phyloP scores from a whole-genome alignment of 1,140 invertebrate species.

The Macrobrachium rosenbergii region DNA sequence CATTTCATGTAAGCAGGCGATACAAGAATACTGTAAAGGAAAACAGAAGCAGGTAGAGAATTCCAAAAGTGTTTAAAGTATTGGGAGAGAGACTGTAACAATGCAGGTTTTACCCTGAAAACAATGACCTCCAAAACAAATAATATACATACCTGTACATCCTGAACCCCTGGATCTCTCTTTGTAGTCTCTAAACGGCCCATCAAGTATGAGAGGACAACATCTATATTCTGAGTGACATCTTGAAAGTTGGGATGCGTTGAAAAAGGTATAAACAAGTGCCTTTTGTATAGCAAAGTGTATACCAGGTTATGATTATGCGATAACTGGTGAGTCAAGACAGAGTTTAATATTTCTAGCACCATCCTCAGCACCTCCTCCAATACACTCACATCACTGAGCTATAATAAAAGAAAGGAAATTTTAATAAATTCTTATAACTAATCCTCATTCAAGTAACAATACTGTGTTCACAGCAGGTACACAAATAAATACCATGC shows the following conservation, averaged over 20 bases:
- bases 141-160: slow-evolving; percentile 48
- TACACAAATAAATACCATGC: too few relatives aligned
- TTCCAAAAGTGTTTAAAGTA: too few relatives aligned
- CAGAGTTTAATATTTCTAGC: slow-evolving; percentile 96
- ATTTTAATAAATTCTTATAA: neutral
- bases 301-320: slow-evolving; percentile 97
- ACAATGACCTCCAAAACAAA: too few relatives aligned
- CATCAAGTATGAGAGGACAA: slow-evolving; percentile 76
- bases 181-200: slow-evolving; percentile 60
- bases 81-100: too few relatives aligned
- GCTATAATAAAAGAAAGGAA: slow-evolving; percentile 25
- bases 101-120: too few relatives aligned
- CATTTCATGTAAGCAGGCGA: too few relatives aligned
- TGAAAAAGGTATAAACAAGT: slow-evolving; percentile 89
- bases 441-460: too few relatives aligned
- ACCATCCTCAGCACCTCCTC: slow-evolving; percentile 98
- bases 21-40: too few relatives aligned
- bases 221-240: slow-evolving; percentile 96
- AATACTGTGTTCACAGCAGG: too few relatives aligned
- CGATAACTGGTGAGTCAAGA: slow-evolving; percentile 86
- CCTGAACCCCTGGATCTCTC: slow-evolving; percentile 57
- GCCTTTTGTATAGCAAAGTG: slow-evolving; percentile 92
- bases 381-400: slow-evolving; percentile 86
- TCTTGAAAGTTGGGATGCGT: slow-evolving; percentile 81
- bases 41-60: too few relatives aligned